Conservation (phyloP, 2,797 vertebrate species). For the Smutsia gigantea region DNA sequence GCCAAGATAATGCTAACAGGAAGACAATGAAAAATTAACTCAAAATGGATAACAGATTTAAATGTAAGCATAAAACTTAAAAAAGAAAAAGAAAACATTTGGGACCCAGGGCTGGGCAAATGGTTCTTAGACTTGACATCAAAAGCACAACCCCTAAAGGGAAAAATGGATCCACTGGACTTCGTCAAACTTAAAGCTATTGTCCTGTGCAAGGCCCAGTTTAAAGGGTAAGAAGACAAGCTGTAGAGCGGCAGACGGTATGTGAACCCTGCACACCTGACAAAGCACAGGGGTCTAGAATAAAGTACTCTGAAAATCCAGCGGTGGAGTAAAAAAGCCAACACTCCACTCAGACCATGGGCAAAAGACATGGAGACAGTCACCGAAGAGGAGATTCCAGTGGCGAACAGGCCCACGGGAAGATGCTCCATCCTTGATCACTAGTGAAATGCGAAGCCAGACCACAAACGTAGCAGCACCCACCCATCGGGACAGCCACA, state of each 20-base stretch:
- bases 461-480: fast-evolving
- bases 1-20: background rate
- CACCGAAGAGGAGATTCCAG: fast-evolving
- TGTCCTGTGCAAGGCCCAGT: too few relatives aligned
- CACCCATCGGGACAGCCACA: background rate
- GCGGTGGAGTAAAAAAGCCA: background rate
- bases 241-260: background rate
- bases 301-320: background rate
- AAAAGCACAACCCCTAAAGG: background rate
- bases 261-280: background rate
- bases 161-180: background rate
- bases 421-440: background rate
- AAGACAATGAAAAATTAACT: background rate
- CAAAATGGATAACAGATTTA: background rate
- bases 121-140: too few relatives aligned
- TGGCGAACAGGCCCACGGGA: fast-evolving
- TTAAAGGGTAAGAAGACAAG: background rate
- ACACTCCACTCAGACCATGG: background rate
- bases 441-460: background rate
- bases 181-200: background rate
- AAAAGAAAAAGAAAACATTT: background rate
- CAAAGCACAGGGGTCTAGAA: background rate
- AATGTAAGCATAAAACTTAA: background rate
- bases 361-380: background rate
- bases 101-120: background rate